phyloP scores from a whole-genome alignment of 1,140 invertebrate genomes.

The Helicoverpa armigera region DNA sequence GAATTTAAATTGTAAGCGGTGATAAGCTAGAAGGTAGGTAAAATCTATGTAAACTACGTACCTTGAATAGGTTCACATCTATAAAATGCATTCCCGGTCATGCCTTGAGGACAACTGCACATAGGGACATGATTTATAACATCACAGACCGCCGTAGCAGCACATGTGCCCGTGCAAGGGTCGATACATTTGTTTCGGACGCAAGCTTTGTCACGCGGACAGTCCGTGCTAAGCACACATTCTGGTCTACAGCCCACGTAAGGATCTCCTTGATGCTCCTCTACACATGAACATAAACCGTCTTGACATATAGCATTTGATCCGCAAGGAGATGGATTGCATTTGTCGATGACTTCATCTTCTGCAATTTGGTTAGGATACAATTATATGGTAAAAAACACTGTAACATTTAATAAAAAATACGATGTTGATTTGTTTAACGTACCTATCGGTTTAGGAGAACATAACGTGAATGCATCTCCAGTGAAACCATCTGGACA shows the following conservation, averaged over 20 bases:
- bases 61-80: constrained; percentile 79
- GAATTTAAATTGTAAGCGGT: neutral
- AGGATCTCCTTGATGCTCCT: constrained; percentile 91
- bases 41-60: constrained; percentile 50
- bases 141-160: constrained; percentile 89
- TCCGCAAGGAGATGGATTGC: constrained; percentile 90
- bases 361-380: constrained; percentile 41
- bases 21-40: neutral
- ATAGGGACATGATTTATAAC: constrained; percentile 91
- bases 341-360: constrained; percentile 68
- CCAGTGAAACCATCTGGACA: constrained; percentile 91
- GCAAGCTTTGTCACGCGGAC: constrained; percentile 90
- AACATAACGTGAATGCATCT: constrained; percentile 89
- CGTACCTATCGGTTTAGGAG: constrained; percentile 82
- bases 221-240: constrained; percentile 90
- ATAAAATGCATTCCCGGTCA: constrained; percentile 89
- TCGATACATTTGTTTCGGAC: constrained; percentile 90
- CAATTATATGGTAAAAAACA: neutral
- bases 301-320: constrained; percentile 88
- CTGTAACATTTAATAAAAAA: neutral
- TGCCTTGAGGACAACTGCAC: constrained; percentile 90
- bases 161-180: constrained; percentile 90
- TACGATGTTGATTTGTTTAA: neutral
- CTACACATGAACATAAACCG: constrained; percentile 88
- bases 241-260: constrained; percentile 90